Evolutionary conservation across 2,113 vertebrate genomes (phyloP), one percentile per base, ranked within the genome.

Genomic region (Pomatorhinus ruficollis): DNA sequence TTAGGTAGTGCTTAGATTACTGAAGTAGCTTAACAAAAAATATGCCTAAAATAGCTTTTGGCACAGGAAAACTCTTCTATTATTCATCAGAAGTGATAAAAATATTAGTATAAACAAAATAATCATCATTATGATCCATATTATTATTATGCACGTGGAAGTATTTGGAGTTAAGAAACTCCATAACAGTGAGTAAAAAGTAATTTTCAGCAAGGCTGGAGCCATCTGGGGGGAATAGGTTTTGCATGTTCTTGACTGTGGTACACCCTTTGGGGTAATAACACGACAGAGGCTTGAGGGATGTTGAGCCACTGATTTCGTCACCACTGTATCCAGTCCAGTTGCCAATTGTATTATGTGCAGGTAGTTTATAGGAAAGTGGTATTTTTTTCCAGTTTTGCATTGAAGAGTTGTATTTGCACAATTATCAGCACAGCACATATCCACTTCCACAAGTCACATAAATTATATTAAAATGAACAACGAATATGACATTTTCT

Each of bases 211-310:
- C 8, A 85, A 82, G 33, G 11, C 30, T 39, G 33, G 7, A 15
- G 10, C 40, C 10, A 2, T 63, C 25, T 3, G 5, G 13, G 47
- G 3, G 13, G 11, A 49, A 50, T 2, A 78, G 9, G 12, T 44
- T 69, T 70, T 78, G 3, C 31, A 4, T 53, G 13, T 10, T 59
- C 10, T n/a, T 81, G 42, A 20, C 45, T 49, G 19, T 35, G 17
- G 11, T 52, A 33, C 4, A 7, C 0, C 1, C 11, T 89, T 83
- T 0, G 1, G 1, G 3, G 30, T 23, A 35, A 18, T 60, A 79
- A 69, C n/a, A 68, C 13, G 35, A 9, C 23, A 87, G 59, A 42
- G 6, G 11, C 28, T 28, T 53, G 42, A 45, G 85, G 39, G 39
- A 59, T 39, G 12, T 10, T 27, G 52, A 71, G 47, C 20, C 14